These are phyloP conservation scores for Drosophila aff. DNA, from an alignment of 1,140 invertebrate genomes.

Conservation along the genomic window DNA sequence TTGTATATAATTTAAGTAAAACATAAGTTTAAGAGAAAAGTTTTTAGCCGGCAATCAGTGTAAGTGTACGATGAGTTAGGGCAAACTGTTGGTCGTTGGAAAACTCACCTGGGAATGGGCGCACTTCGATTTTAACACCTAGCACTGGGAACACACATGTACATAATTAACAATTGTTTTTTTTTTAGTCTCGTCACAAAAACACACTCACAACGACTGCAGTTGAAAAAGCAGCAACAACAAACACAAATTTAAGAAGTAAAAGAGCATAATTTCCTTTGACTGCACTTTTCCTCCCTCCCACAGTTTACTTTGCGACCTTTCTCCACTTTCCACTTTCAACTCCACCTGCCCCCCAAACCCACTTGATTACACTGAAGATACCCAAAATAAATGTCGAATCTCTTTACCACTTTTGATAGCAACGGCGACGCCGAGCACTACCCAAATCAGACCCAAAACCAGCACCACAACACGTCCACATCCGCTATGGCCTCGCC, in stretches of 20 bases:
- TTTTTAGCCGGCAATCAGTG: constrained; percentile 2
- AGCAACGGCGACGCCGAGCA: constrained; percentile 74
- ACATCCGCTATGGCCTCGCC: constrained; percentile 85
- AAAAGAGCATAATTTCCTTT: constrained; percentile 35
- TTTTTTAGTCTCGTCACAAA: constrained; percentile 31
- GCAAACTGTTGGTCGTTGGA: neutral
- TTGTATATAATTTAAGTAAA: constrained; percentile 22
- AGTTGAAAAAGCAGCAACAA: constrained; percentile 10
- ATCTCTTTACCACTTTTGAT: constrained; percentile 81
- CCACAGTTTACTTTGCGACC: neutral
- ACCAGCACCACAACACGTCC: constrained; percentile 35
- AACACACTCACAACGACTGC: constrained; percentile 13
- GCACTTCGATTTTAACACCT: neutral
- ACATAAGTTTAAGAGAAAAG: constrained; percentile 10
- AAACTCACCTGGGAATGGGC: constrained; percentile 2
- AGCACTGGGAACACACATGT: constrained; percentile 3
- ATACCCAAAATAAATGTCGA: constrained; percentile 69
- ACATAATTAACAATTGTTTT: constrained; percentile 29
- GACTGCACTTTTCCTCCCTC: constrained; percentile 27
- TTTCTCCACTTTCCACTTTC: neutral
- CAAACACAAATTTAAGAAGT: constrained; percentile 31
- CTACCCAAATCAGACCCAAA: constrained; percentile 7
- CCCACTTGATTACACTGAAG: constrained; percentile 33
- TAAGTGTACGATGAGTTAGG: constrained; percentile 11
- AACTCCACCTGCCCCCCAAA: neutral